phyloP scores from a whole-genome alignment of 2,113 vertebrate species.

The Chitala chitala region DNA sequence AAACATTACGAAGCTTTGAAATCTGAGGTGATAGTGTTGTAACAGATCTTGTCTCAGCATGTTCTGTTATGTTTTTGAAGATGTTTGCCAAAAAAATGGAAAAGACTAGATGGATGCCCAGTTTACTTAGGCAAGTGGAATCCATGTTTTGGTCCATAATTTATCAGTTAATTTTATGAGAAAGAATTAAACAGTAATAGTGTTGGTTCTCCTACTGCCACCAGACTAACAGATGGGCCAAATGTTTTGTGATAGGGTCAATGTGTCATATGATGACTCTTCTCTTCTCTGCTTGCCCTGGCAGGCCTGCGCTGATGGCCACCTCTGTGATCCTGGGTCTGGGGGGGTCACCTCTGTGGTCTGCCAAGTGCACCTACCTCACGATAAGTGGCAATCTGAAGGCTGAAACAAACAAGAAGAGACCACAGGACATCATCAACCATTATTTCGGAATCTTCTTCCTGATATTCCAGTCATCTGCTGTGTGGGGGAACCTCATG shows the following conservation, averaged over 20 bases:
- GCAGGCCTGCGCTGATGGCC: conserved; percentile 84
- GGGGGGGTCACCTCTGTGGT: conserved; percentile 87
- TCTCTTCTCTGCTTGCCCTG: neutral
- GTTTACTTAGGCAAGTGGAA: too few relatives aligned
- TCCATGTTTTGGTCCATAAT: too few relatives aligned
- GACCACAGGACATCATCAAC: conserved; percentile 72
- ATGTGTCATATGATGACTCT: neutral
- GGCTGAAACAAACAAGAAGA: conserved; percentile 57
- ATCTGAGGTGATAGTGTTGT: neutral
- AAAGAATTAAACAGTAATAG: too few relatives aligned
- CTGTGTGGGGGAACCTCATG: conserved; percentile 91
- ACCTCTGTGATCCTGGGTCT: conserved; percentile 84
- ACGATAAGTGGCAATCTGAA: conserved; percentile 69
- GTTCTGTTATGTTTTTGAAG: neutral
- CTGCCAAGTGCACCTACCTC: conserved; percentile 87
- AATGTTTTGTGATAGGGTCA: neutral
- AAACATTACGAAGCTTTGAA: neutral
- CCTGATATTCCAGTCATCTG: conserved; percentile 84
- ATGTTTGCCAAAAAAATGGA: neutral
- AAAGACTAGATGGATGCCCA: neutral
- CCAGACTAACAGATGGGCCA: neutral
- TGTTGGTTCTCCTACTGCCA: too few relatives aligned
- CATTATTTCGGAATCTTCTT: conserved; percentile 93
- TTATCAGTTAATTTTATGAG: too few relatives aligned
- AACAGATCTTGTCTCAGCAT: neutral